Conservation (phyloP, 1,140 invertebrate species). For the Aphaenogaster rudis region DNA sequence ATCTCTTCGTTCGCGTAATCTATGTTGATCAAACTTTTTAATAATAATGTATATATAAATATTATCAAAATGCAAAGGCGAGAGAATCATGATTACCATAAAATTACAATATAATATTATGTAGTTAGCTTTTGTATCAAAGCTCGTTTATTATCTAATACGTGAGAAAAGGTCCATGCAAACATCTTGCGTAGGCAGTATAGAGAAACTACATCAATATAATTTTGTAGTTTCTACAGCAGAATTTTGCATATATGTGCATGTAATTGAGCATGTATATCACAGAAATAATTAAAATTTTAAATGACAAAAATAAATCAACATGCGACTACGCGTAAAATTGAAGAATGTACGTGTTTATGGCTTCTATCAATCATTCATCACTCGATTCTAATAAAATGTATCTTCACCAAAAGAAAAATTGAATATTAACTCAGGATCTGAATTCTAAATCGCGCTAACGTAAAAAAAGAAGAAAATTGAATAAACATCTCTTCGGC, state of each 20-base stretch:
- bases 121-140: not conserved
- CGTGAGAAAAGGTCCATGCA: not conserved
- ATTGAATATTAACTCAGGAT: not conserved
- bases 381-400: not conserved
- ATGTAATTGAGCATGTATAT: not conserved
- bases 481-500: not conserved
- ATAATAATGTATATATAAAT: not conserved
- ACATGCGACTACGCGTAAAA: conserved; percentile 1
- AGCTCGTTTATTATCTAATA: not conserved
- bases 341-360: not conserved
- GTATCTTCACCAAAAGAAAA: not conserved
- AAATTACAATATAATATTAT: not conserved
- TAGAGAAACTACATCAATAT: not conserved
- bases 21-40: not conserved
- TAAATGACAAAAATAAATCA: conserved; percentile 26
- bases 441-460: not conserved
- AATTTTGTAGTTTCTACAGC: not conserved
- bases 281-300: not conserved
- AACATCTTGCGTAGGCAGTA: not conserved
- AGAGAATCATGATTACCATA: not conserved
- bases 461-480: not conserved
- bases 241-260: not conserved
- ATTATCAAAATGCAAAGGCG: not conserved
- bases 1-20: not conserved
- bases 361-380: conserved; percentile 8